Evolutionary conservation across 2,113 vertebrate species (phyloP).

Genomic region (Rhinoptilus africanus): DNA sequence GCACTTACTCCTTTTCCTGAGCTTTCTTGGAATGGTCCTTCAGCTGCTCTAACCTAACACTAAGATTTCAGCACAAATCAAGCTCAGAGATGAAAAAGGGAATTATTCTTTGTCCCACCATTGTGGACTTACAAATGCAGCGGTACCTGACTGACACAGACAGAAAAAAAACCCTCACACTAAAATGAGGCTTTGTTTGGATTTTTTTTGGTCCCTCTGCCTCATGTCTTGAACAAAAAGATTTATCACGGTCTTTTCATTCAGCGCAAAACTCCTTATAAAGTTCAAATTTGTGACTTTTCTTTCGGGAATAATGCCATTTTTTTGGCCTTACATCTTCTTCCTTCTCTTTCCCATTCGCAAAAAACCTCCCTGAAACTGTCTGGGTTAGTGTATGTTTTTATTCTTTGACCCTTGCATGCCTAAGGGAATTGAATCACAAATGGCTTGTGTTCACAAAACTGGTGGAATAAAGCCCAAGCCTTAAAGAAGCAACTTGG

Average conservation of each 20-base stretch:
- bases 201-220: neutral
- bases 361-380: neutral
- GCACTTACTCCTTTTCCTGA: neutral
- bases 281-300: neutral
- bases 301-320: neutral
- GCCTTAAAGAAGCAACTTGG: constrained; percentile 18
- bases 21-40: neutral
- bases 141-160: neutral
- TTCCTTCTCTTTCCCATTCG: neutral
- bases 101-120: neutral
- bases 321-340: neutral
- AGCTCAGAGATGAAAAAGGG: neutral
- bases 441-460: constrained; percentile 26
- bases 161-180: neutral
- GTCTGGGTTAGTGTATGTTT: neutral
- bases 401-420: neutral
- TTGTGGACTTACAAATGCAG: neutral
- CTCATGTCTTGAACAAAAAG: neutral
- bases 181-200: neutral
- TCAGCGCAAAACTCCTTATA: neutral
- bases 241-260: neutral
- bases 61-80: neutral
- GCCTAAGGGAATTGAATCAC: constrained; percentile 8
- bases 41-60: neutral
- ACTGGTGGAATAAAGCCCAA: constrained; percentile 22